Percentiles rank a stretch among this genome's conserved stretches.
These are phyloP conservation scores for Myotis yumanensis DNA, from an alignment of 2,113 vertebrate species.

Conservation along the genomic window DNA sequence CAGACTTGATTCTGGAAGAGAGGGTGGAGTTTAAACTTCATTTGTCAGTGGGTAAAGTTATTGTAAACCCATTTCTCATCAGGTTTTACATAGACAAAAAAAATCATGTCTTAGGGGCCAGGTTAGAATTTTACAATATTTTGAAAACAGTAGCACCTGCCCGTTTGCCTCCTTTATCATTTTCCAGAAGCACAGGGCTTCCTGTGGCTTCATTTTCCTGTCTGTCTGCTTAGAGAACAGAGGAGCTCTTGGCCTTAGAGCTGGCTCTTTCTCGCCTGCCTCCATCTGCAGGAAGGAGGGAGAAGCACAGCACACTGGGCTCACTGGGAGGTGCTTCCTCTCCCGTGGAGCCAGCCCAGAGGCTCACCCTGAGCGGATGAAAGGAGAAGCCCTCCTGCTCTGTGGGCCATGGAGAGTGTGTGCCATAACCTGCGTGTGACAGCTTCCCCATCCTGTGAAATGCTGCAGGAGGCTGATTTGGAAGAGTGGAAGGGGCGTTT, in stretches of 20 bases:
- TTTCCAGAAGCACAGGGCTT: slow-evolving; percentile 13
- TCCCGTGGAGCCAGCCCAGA: not conserved
- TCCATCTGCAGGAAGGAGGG: slow-evolving; percentile 66
- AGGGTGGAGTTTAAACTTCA: slow-evolving; percentile 59
- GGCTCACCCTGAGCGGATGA: not conserved
- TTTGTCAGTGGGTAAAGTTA: slow-evolving; percentile 55
- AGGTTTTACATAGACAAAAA: not conserved
- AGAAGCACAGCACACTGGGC: slow-evolving; percentile 20
- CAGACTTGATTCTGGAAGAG: slow-evolving; percentile 41
- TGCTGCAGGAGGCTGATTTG: not conserved
- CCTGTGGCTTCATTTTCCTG: slow-evolving; percentile 1
- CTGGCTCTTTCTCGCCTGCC: not conserved
- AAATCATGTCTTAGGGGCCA: not conserved
- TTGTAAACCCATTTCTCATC: not conserved
- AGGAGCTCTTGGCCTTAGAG: not conserved
- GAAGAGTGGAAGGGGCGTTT: not conserved
- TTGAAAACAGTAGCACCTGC: slow-evolving; percentile 31
- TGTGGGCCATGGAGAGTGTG: not conserved
- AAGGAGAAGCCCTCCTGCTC: not conserved
- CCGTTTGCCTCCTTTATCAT: not conserved
- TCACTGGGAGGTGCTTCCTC: not conserved
- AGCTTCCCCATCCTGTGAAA: not conserved
- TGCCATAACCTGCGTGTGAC: not conserved
- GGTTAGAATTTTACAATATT: slow-evolving; percentile 34
- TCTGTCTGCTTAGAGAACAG: not conserved